Evolutionary conservation across 35 echinoderm and acorn worm species (phyloP), one percentile per base, ranked within the genome.

Genomic region (Stichopus chloronotus): DNA sequence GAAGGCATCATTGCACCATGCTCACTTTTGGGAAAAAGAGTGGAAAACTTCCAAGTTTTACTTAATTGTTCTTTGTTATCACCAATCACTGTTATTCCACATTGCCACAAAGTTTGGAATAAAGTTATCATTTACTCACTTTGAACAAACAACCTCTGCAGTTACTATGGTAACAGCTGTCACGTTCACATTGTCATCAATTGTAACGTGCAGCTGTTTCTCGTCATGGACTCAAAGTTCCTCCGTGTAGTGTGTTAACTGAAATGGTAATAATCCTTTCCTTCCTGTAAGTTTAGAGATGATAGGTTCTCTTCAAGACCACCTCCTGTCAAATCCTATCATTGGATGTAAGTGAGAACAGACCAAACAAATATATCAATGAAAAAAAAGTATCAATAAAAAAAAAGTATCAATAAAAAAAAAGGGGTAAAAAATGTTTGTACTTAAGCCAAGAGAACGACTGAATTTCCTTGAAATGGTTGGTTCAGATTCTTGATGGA

Each of bases 191-290:
- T 43, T 43, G 30, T 43, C 30, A 43, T 43, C 30, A 43, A 43
- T 43, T 43, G 30, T 43, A 43, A 0, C 30, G 1, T 43, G 30
- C 30, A 43, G 30, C 30, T 43, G 30, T 43, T 43, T 43, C 30
- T 43, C 30, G 30, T 43, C 30, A 43, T 43, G 30, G 30, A 1
- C 30, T 43, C 30, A 43, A 43, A 43, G 30, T 43, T 43, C 30
- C 22, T 55, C 25, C 4, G 25, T 11, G 12, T 81, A 13, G 14
- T 71, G 10, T 16, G 25, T 97, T 85, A 98, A 78, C 94, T 98
- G 94, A 95, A 98, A 84, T 96, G 93, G 83, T 84, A 92, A 85
- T 96, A 98, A 77, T 98, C 94, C 57, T 94, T 69, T 69, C 96
- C 96, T 88, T 98, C 96, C 22, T 79, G 69, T 14, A 98, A 78